A percentile compares a stretch with the other conserved stretches of the same genome.
These are phyloP conservation scores for Pocillopora meandrina DNA, from an alignment of 92 coral and sea anemone genomes.

Conservation along the genomic window DNA sequence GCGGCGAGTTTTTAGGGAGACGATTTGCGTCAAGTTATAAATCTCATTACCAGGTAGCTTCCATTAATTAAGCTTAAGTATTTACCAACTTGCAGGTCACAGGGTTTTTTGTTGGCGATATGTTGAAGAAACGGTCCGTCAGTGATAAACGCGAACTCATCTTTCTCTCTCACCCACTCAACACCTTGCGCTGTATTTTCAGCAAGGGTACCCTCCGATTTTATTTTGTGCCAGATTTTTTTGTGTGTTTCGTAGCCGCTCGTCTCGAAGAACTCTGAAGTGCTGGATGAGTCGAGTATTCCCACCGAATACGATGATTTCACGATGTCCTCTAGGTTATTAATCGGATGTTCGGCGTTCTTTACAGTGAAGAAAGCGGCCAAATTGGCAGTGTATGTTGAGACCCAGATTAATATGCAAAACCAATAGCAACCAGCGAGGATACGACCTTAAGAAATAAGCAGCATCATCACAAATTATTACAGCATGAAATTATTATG, in stretches of 20 bases:
- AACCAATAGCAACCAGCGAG: conserved; percentile 84
- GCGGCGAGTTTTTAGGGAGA: no score
- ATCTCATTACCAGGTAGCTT: no score
- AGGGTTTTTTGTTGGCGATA: conserved; percentile 58
- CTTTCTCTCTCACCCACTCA: conserved; percentile 51
- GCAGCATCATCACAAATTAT: background rate
- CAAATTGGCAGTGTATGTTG: conserved; percentile 82
- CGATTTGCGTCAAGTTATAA: no score
- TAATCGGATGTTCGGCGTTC: conserved; percentile 36
- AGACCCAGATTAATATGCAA: conserved; percentile 81
- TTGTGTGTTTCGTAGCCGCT: conserved; percentile 21
- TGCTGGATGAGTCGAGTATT: conserved; percentile 45
- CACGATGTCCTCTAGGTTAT: conserved; percentile 56
- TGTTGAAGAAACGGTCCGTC: conserved; percentile 68
- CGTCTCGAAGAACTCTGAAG: conserved; percentile 39
- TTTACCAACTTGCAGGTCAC: conserved; percentile 69
- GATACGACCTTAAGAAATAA: conserved; percentile 57
- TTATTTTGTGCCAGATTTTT: conserved; percentile 29
- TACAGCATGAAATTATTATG: background rate
- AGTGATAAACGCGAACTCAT: conserved; percentile 52
- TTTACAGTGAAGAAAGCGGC: conserved; percentile 79
- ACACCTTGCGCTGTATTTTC: conserved; percentile 26
- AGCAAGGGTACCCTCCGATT: conserved; percentile 10
- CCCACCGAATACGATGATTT: conserved; percentile 47
- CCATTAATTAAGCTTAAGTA: background rate